Evolutionary conservation across 2,113 vertebrate genomes (phyloP), one percentile per base, ranked within the genome.

Genomic region (Oncorhynchus mykiss): DNA sequence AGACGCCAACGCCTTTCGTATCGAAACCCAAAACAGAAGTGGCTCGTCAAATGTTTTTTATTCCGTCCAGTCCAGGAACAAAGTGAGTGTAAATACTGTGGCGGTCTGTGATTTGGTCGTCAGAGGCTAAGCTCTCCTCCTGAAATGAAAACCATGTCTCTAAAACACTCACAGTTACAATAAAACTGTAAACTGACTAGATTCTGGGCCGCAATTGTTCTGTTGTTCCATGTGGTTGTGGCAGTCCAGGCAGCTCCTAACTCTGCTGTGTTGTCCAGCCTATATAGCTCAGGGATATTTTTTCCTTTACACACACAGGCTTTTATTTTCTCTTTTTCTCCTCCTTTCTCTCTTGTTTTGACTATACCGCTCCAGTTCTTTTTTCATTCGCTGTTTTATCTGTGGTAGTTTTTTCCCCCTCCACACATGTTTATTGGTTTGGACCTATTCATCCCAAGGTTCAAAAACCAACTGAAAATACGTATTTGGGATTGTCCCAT

Each of bases 131-230:
- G n/a, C 59, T 62, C 67, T 66, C 69, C 77, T 75, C 81, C 71
- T 68, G 29, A 89, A 91, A 91, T 88, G 86, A 91, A 88, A 91
- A 83, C 78, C 86, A 82, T 70, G 80, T 78, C 83, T 83, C 80
- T 86, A 80, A 87, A 90, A 77, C 74, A 81, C 86, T 84, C 85
- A 79, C 89, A 87, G 88, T 91, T 90, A 88, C 85, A 90, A 65
- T 83, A 87, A 86, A 84, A 86, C 87, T 86, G 81, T 88, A 89
- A 93, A 92, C 88, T 86, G 82, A 45, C 87, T 85, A 82, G 75
- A 82, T 81, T 78, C 75, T 64, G 74, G 85, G 81, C 82, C 88
- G 71, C 87, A 88, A 85, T 89, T 88, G 89, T 90, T 89, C 86
- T 90, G 87, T 85, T 88, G 88, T 83, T 90, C 74, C 79, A 84